Evolutionary conservation across 2,797 vertebrate species (phyloP).

Genomic region (Gadopsis marmoratus): DNA sequence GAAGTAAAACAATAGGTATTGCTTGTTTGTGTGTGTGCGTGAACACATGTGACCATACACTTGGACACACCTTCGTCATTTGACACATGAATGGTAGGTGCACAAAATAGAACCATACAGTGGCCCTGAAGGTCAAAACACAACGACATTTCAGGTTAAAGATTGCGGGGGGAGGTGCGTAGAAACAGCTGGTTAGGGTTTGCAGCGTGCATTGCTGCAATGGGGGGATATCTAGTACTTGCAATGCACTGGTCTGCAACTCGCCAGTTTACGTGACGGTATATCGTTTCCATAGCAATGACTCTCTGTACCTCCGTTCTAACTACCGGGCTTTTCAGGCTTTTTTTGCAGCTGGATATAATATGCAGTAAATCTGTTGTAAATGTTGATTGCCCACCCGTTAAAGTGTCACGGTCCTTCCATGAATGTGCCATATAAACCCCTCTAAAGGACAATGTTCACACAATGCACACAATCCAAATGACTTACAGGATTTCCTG

Average conservation of each 20-base stretch:
- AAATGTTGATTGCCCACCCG: conserved; percentile 7
- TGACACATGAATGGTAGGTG: not conserved
- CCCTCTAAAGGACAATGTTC: conserved; percentile 20
- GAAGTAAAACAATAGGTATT: conserved; percentile 4
- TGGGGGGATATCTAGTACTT: too few relatives aligned
- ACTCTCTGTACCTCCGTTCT: too few relatives aligned
- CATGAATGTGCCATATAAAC: conserved; percentile 17
- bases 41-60: not conserved
- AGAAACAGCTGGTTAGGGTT: too few relatives aligned
- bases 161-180: too few relatives aligned
- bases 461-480: conserved; percentile 23
- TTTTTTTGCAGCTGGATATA: too few relatives aligned
- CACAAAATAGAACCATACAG: not conserved
- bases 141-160: too few relatives aligned
- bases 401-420: conserved; percentile 27
- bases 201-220: too few relatives aligned
- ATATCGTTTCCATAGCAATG: too few relatives aligned
- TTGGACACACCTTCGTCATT: not conserved
- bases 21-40: not conserved
- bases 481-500: conserved; percentile 38
- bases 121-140: too few relatives aligned
- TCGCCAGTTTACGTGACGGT: too few relatives aligned
- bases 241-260: too few relatives aligned
- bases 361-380: not conserved
- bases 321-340: too few relatives aligned